A percentile compares a stretch with the other conserved stretches of the same genome.
Evolutionary conservation across 2,797 vertebrate genomes (phyloP).

Genomic region (Anguilla anguilla): DNA sequence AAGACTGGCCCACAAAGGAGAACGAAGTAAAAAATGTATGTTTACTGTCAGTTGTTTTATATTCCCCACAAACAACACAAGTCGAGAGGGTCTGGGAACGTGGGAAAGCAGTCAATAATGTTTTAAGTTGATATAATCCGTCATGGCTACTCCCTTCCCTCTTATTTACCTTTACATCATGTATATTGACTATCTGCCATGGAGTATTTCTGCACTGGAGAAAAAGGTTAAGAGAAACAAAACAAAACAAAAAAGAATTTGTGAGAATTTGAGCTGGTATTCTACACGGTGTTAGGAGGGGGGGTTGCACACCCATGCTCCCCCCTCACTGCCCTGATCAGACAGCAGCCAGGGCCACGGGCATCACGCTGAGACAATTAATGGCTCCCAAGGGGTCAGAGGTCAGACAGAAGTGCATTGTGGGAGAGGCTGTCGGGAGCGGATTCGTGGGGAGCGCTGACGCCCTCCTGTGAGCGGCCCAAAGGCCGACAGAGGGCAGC

Average conservation of each 20-base stretch:
- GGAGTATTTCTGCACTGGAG: constrained; percentile 55
- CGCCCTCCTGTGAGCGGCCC: constrained; percentile 13
- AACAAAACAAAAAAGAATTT: constrained; percentile 27
- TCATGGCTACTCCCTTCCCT: constrained; percentile 60
- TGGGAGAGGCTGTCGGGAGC: constrained; percentile 68
- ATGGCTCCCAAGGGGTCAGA: constrained; percentile 75
- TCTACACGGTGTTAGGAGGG: constrained; percentile 15
- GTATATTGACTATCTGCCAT: constrained; percentile 65
- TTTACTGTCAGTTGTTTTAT: constrained; percentile 45
- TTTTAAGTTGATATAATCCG: constrained; percentile 62
- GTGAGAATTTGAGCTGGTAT: constrained; percentile 35
- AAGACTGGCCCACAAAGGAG: constrained; percentile 27
- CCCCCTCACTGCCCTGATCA: constrained; percentile 69
- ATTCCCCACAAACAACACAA: constrained; percentile 8
- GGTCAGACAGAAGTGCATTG: constrained; percentile 69
- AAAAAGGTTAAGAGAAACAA: constrained; percentile 38
- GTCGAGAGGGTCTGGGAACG: constrained; percentile 41
- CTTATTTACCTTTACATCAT: constrained; percentile 65
- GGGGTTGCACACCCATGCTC: constrained; percentile 48
- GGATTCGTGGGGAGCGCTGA: constrained; percentile 24
- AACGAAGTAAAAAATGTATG: constrained; percentile 37
- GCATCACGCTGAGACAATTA: constrained; percentile 73
- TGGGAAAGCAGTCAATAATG: constrained; percentile 54
- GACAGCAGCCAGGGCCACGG: constrained; percentile 67
- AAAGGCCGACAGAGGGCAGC: constrained; percentile 15